Evolutionary conservation across 2,888 invertebrate genomes (phyloP).

Genomic region (Adelognathus sp.): DNA sequence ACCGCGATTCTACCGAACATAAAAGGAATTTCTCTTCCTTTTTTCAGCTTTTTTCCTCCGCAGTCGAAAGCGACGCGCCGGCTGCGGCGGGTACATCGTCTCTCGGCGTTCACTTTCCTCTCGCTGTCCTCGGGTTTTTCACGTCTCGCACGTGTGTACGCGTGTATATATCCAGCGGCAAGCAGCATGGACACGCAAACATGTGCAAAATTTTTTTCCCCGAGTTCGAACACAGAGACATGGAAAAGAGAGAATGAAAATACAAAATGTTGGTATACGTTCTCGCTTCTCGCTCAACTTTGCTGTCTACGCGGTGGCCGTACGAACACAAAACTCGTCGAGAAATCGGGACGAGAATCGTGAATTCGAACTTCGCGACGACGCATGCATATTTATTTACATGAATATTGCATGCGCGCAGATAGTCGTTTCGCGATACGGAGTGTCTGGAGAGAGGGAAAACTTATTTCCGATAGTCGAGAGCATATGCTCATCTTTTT

Average conservation of each 20-base stretch:
- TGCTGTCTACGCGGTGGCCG: not conserved
- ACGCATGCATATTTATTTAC: constrained; percentile 41
- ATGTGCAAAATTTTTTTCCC: constrained; percentile 20
- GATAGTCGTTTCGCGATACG: not conserved
- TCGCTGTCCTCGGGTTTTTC: not conserved
- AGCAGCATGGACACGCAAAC: not conserved
- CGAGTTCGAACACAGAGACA: not conserved
- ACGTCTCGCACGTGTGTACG: constrained; percentile 6
- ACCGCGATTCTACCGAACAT: constrained; percentile 59
- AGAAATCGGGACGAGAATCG: constrained; percentile 10
- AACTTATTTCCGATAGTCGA: not conserved
- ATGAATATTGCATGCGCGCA: constrained; percentile 31
- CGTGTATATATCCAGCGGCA: not conserved
- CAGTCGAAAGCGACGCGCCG: constrained; percentile 13
- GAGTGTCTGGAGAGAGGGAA: not conserved
- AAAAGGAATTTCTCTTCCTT: constrained; percentile 45
- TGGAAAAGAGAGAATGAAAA: no score
- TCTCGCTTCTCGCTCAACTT: not conserved
- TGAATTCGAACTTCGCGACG: constrained; percentile 26
- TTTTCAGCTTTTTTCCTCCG: constrained; percentile 12
- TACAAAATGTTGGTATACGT: not conserved
- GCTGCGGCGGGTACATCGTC: constrained; percentile 30
- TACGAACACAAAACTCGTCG: not conserved
- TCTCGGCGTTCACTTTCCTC: not conserved
- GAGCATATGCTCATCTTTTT: not conserved